phyloP scores from a whole-genome alignment of 1,140 invertebrate species.

The Bombus impatiens region DNA sequence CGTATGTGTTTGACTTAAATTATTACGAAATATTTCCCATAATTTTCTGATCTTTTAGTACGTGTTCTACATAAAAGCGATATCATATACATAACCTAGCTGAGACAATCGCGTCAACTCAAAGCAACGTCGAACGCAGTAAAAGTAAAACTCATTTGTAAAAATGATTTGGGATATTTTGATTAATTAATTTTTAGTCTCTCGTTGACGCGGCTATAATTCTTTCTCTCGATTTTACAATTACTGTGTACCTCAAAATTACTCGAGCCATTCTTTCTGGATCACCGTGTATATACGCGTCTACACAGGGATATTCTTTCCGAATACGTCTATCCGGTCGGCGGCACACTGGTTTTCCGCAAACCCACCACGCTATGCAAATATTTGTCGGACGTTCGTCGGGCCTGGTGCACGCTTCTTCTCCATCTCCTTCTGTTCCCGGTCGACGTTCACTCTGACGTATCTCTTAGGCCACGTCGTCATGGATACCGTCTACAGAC shows the following conservation, averaged over 20 bases:
- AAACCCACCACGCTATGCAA: slow-evolving; percentile 54
- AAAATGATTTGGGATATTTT: too few relatives aligned
- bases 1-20: too few relatives aligned
- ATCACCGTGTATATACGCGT: background rate
- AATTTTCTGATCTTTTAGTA: too few relatives aligned
- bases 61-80: too few relatives aligned
- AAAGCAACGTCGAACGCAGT: too few relatives aligned
- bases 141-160: too few relatives aligned
- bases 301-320: slow-evolving; percentile 25
- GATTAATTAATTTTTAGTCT: background rate
- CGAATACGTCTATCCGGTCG: slow-evolving; percentile 27
- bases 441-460: slow-evolving; percentile 3
- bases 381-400: slow-evolving; percentile 63
- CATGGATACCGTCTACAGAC: slow-evolving; percentile 43
- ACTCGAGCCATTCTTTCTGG: background rate
- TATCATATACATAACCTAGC: too few relatives aligned
- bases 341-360: slow-evolving; percentile 59
- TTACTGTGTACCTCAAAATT: background rate
- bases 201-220: background rate
- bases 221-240: background rate
- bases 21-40: too few relatives aligned
- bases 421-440: background rate
- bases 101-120: too few relatives aligned
- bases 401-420: slow-evolving; percentile 14
- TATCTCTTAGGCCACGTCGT: slow-evolving; percentile 41